phyloP scores from a whole-genome alignment of 2,113 vertebrate species.

The Danio rerio region DNA sequence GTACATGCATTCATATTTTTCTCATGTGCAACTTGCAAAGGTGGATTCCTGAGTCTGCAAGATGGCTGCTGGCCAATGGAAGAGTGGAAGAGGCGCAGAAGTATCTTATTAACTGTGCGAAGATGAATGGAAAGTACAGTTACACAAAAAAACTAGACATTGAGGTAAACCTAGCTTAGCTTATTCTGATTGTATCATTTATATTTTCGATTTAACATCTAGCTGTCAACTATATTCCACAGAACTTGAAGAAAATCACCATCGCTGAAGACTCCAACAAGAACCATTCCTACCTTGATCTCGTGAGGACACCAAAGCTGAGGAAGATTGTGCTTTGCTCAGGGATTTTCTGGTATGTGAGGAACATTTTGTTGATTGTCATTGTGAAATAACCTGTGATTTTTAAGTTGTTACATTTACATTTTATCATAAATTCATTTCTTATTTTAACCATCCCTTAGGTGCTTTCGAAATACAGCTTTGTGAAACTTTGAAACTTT shows the following conservation, averaged over 20 bases:
- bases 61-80: conserved; percentile 69
- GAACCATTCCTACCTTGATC: conserved; percentile 75
- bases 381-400: too few species aligned
- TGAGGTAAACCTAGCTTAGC: conserved; percentile 53
- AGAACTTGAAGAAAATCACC: conserved; percentile 65
- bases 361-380: neutral
- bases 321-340: conserved; percentile 74
- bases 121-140: conserved; percentile 59
- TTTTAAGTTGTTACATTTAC: too few species aligned
- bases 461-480: too few species aligned
- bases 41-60: conserved; percentile 74
- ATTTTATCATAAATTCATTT: too few species aligned
- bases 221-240: neutral
- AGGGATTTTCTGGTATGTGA: conserved; percentile 75
- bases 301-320: conserved; percentile 74
- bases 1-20: neutral
- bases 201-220: neutral
- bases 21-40: conserved; percentile 50
- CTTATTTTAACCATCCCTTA: too few species aligned
- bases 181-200: neutral
- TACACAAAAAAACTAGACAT: conserved; percentile 45
- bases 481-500: too few species aligned
- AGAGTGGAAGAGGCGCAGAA: conserved; percentile 60
- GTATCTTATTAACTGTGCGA: conserved; percentile 64
- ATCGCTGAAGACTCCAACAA: conserved; percentile 51